Conservation (phyloP, 2,797 vertebrate species). For the Chaetophractus vellerosus region DNA sequence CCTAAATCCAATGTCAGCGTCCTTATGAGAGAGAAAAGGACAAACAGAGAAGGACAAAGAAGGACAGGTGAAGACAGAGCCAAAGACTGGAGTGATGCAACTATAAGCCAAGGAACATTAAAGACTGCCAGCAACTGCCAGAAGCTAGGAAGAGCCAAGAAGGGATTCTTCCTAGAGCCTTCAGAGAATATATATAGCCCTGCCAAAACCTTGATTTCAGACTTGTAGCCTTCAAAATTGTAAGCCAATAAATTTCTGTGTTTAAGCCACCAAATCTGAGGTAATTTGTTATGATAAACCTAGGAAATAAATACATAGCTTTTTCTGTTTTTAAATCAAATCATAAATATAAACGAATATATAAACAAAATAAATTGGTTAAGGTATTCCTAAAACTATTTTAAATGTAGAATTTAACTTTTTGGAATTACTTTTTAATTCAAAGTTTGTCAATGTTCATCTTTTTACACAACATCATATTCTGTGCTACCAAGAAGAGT, state of each 20-base stretch:
- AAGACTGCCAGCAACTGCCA: background rate
- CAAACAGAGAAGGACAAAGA: background rate
- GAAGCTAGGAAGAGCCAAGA: background rate
- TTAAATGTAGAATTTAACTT: background rate
- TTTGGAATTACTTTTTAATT: slow-evolving; percentile 53
- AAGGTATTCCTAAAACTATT: background rate
- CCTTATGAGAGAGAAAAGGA: background rate
- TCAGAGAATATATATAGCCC: background rate
- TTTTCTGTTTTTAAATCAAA: background rate
- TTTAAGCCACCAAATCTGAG: background rate
- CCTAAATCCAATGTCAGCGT: background rate
- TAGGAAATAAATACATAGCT: background rate
- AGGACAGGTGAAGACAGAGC: background rate
- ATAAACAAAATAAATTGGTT: background rate
- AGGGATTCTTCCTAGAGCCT: background rate
- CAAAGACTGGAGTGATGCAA: background rate
- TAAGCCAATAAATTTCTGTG: background rate
- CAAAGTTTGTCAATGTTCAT: background rate
- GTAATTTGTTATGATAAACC: background rate
- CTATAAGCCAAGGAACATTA: background rate
- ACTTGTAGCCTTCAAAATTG: background rate
- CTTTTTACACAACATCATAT: background rate
- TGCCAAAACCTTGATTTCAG: background rate
- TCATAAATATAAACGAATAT: slow-evolving; percentile 3
- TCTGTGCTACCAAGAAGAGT: background rate